Evolutionary conservation across 2,888 invertebrate genomes (phyloP).

Genomic region (Rhynchonema sp.): DNA sequence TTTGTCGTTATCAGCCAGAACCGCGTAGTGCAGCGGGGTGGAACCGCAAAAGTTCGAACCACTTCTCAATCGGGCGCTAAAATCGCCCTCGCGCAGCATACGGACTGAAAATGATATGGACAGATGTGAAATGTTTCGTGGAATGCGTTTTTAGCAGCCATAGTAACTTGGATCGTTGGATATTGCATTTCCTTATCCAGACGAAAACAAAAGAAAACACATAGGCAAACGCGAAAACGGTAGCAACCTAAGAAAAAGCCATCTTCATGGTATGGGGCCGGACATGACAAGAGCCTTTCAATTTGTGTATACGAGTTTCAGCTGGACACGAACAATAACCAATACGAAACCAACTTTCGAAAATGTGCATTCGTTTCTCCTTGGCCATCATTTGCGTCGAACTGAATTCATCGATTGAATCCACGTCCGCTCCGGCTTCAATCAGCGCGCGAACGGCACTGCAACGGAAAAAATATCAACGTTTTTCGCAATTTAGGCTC

Average conservation of each 20-base stretch:
- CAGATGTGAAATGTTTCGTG: too few relatives aligned
- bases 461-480: neutral
- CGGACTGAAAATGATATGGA: slow-evolving; percentile 24
- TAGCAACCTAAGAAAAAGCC: too few relatives aligned
- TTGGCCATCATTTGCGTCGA: neutral
- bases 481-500: too few relatives aligned
- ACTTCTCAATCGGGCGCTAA: slow-evolving; percentile 43
- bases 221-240: too few relatives aligned
- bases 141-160: too few relatives aligned
- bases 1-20: slow-evolving; percentile 46
- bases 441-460: slow-evolving; percentile 1
- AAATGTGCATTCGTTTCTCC: neutral
- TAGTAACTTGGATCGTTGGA: too few relatives aligned
- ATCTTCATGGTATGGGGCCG: too few relatives aligned
- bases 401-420: slow-evolving; percentile 2
- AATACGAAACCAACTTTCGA: neutral
- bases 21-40: slow-evolving; percentile 72
- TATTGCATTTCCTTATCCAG: too few relatives aligned
- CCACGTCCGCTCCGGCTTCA: slow-evolving; percentile 5
- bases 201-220: too few relatives aligned
- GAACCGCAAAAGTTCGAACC: slow-evolving; percentile 60
- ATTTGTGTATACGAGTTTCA: too few relatives aligned
- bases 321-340: neutral
- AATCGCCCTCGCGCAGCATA: slow-evolving; percentile 54
- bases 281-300: too few relatives aligned